Percentiles rank a stretch among this genome's conserved stretches.
phyloP scores from a whole-genome alignment of 2,113 vertebrate species.

The pig (Sus scrofa) region T2T-Sscrofa CM000819.6:12750001-12750500 shows the following conservation, averaged over 20 bases:
- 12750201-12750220: background rate
- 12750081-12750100: too few relatives aligned
- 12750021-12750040: background rate
- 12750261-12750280: background rate
- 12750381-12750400: background rate
- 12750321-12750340: background rate
- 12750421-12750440: background rate
- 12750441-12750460: background rate
- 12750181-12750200: conserved; percentile 24
- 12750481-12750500: background rate
- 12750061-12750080: background rate
- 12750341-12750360: too few relatives aligned
- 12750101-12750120: background rate
- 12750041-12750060: background rate
- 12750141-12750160: background rate
- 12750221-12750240: background rate
- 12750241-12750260: background rate
- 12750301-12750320: background rate
- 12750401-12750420: background rate
- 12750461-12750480: background rate
- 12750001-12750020: background rate
- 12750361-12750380: background rate
- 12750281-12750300: background rate
- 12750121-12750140: background rate
- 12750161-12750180: conserved; percentile 4